Base-by-base conservation (phyloP, 2,888 invertebrate species). In the Nasonia oneida region DNA sequence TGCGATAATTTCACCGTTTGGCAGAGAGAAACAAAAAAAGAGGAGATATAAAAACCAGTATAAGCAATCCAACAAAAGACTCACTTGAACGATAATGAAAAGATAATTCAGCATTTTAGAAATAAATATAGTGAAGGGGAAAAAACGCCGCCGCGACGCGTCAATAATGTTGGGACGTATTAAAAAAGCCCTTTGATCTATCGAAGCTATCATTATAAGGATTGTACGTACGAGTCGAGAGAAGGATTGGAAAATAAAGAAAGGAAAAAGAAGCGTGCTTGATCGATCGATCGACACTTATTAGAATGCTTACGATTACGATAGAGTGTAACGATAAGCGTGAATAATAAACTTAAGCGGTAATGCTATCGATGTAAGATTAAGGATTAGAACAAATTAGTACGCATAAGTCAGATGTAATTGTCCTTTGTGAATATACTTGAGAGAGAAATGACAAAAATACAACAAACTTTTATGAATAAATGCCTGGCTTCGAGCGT, bases 401-500 rank as follows among this genome's bases (percentile, higher is more conserved):
- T 86, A 87, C 61, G 79, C 80, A 77, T 93, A 92, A 92, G 91
- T 91, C 92, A 91, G 91, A 92, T 92, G 91, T 93, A 93, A 93
- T 92, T 93, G 92, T 92, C 92, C 91, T 92, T 92, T 92, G 93
- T 93, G 93, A 93, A 93, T 93, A 93, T 92, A 91, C 90, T 86
- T 92, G 92, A 93, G 92, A 92, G 91, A 92, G 91, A 92, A 92
- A 91, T 91, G 91, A 91, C 86, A 90, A 92, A 92, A 93, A 92
- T 92, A 93, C 92, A 92, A 93, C 90, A 92, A 92, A 92, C 93
- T 93, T 93, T 93, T 93, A 93, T 93, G 92, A 93, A 91, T 91
- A 93, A 53, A 79, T 85, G 82, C 83, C 79, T 79, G 50, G 74
- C 76, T 76, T 76, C 15, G 29, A 39, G 14, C 64, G 64, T 78